These are phyloP conservation scores for Patella vulgata DNA, from an alignment of 1,140 invertebrate genomes.

Conservation along the genomic window DNA sequence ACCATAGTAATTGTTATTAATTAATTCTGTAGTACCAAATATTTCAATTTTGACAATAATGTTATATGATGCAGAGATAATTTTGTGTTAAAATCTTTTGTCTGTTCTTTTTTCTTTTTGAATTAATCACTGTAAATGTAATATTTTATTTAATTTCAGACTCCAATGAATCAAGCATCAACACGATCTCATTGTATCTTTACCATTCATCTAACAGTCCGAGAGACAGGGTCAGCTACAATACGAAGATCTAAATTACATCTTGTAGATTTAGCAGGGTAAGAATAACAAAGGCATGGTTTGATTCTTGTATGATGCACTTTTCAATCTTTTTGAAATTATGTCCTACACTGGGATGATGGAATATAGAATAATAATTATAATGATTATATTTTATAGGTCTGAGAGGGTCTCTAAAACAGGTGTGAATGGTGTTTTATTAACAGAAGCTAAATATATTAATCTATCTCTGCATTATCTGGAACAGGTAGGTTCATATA, in stretches of 20 bases:
- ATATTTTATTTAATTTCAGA: conserved; percentile 57
- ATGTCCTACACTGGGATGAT: no score
- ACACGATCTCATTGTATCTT: conserved; percentile 78
- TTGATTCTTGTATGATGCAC: not conserved
- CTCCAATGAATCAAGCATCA: conserved; percentile 75
- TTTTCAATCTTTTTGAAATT: conserved; percentile 3
- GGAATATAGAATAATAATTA: no score
- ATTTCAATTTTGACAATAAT: no score
- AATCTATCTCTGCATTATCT: conserved; percentile 77
- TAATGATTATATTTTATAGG: conserved; percentile 42
- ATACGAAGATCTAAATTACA: conserved; percentile 73
- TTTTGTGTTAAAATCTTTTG: no score
- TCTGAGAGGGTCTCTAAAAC: conserved; percentile 67
- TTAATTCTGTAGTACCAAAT: no score
- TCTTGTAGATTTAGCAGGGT: conserved; percentile 77
- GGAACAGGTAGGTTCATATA: conserved; percentile 74
- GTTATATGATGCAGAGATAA: no score
- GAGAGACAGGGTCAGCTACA: conserved; percentile 67
- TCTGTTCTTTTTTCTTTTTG: no score
- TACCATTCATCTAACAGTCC: conserved; percentile 72
- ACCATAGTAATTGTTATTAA: no score
- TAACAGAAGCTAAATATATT: conserved; percentile 75
- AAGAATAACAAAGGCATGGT: conserved; percentile 19
- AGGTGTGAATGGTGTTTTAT: conserved; percentile 69
- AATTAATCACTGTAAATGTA: no score